Conservation (phyloP, 2,888 invertebrate genomes). For the Pedicia rivosa region DNA sequence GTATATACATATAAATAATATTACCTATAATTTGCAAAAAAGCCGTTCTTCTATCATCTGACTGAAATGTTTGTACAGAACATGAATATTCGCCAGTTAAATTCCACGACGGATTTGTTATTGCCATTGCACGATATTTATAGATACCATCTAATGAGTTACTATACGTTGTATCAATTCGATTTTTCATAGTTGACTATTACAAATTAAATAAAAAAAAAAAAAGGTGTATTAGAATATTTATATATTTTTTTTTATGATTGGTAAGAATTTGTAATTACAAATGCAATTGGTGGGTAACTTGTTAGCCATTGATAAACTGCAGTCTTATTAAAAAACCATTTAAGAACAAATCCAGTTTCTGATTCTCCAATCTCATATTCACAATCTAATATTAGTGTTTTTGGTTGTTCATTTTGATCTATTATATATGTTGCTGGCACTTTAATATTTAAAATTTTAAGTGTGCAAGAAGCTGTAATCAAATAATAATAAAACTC, state of each 20-base stretch:
- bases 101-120: constrained; percentile 31
- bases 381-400: constrained; percentile 29
- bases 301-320: constrained; percentile 32
- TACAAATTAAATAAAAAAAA: constrained; percentile 4
- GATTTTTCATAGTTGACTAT: constrained; percentile 23
- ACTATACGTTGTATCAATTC: constrained; percentile 27
- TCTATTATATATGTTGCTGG: constrained; percentile 29
- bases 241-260: neutral
- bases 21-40: constrained; percentile 30
- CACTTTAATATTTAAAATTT: constrained; percentile 29
- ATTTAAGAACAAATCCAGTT: constrained; percentile 30
- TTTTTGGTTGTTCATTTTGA: constrained; percentile 24
- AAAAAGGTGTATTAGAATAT: constrained; percentile 7
- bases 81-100: constrained; percentile 32
- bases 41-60: constrained; percentile 29
- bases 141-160: constrained; percentile 15
- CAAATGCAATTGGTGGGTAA: constrained; percentile 28
- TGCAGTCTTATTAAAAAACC: constrained; percentile 29
- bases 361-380: constrained; percentile 26
- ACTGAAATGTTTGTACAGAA: constrained; percentile 30
- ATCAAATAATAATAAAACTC: too few relatives aligned
- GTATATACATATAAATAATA: neutral
- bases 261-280: too few relatives aligned
- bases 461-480: too few relatives aligned
- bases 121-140: constrained; percentile 29